Conservation (phyloP, 1,140 invertebrate genomes). For the Temnothorax longispinosus region DNA sequence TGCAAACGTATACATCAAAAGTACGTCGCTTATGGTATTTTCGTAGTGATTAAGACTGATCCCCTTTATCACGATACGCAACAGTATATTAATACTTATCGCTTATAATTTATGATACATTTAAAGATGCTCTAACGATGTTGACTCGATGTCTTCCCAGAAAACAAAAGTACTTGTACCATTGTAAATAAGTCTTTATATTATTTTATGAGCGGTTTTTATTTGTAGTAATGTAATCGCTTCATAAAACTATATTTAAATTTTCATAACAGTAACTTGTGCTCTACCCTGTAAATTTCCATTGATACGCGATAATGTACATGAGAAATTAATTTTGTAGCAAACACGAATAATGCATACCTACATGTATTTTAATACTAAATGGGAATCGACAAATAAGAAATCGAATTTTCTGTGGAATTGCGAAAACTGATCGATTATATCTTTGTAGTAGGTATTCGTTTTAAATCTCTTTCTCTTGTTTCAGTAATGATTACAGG, state of each 20-base stretch:
- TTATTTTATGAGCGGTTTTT: slow-evolving; percentile 31
- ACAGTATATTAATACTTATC: slow-evolving; percentile 40
- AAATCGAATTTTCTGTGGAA: not conserved
- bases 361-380: slow-evolving; percentile 3
- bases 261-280: slow-evolving; percentile 28
- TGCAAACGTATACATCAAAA: slow-evolving; percentile 45
- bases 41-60: slow-evolving; percentile 29
- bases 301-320: slow-evolving; percentile 30
- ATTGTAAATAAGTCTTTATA: slow-evolving; percentile 24
- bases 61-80: slow-evolving; percentile 4
- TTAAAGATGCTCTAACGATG: slow-evolving; percentile 28
- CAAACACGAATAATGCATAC: slow-evolving; percentile 9
- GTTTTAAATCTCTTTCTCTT: not conserved
- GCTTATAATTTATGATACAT: slow-evolving; percentile 50
- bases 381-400: not conserved
- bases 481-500: slow-evolving; percentile 57
- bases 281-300: slow-evolving; percentile 56
- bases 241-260: slow-evolving; percentile 43
- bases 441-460: slow-evolving; percentile 8
- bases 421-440: slow-evolving; percentile 2
- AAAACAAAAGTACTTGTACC: slow-evolving; percentile 32
- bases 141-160: slow-evolving; percentile 24
- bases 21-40: slow-evolving; percentile 26
- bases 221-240: slow-evolving; percentile 12
- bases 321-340: slow-evolving; percentile 35